Base-by-base conservation (phyloP, 2,797 vertebrate species). In the Enteromius fasciolatus region DNA sequence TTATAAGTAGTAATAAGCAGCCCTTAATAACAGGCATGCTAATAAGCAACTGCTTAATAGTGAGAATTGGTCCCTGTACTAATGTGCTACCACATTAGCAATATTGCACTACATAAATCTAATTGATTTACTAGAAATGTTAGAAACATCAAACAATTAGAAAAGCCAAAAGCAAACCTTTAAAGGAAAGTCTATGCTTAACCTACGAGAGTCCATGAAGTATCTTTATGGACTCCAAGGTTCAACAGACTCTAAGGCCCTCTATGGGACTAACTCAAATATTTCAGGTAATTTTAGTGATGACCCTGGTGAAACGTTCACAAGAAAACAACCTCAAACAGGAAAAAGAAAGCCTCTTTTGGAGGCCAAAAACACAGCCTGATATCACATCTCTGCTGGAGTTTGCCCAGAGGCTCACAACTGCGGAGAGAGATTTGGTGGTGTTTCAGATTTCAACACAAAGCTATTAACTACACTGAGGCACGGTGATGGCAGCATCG, bases 381-480 rank as follows among this genome's bases (percentile, higher is more conserved):
- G 76, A 52, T 76, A 46, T 67, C 63, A 67, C 28, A 78, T 78
- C 46, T 78, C 44, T 39, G 20, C 63, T 67, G 20, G 46, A 66
- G 46, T 50, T 78, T 78, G 76, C 63, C 48, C 80, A 44, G 23
- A 76, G 6, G 23, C 80, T 76, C 17, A 67, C 36, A 67, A 44
- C 67, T 44, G 61, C 31, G 23, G 12, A 23, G 18, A 41, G 36
- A 66, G 8, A 76, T 76, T 75, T 33, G 8, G 9, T 44, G 33
- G 72, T 23, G 80, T 82, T 82, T 82, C 44, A 57, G 48, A 63
- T 75, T 66, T 75, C 72, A 82, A 57, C 80, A 76, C 36, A 57
- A 76, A 76, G 61, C 61, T 57, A 76, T 82, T 76, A 82, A 54
- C 63, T 82, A 75, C 59, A 64, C 6, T 63, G 70, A 57, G 31